Evolutionary conservation across 2,888 invertebrate genomes (phyloP), one percentile per base, ranked within the genome.

Genomic region (Aspidapion aeneum): DNA sequence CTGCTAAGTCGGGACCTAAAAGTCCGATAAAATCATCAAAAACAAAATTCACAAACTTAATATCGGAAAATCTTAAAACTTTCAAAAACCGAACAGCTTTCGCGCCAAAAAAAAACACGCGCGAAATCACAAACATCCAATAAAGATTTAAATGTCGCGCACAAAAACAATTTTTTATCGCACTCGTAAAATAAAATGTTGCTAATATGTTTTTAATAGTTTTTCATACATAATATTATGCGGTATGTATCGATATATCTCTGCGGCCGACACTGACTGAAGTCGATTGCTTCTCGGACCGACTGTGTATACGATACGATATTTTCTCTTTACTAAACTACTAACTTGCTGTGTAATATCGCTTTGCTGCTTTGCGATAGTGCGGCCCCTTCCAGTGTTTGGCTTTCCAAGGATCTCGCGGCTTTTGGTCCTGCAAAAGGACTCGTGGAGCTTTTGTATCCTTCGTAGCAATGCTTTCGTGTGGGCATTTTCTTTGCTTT

Each of bases 211-310:
- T 58, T 58, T 57, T 61, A 57, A 19, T 61, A 52, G 54, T 21
- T 62, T 57, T 48, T 35, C 58, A 62, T 57, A 61, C 61, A 57
- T 57, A 61, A 61, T 61, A 52, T 52, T 57, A 57, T 58, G 35
- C 35, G 35, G 5, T 12, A 35, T n/a, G 35, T 35, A 12, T 35
- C 12, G n/a, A 35, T 35, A 35, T 35, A 35, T 35, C 35, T 35
- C 5, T 35, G 3, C 35, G 35, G 35, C 35, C 35, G 35, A 35
- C 35, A 35, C 35, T 35, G 35, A 35, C 35, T 35, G 35, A 35
- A 35, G 35, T 35, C 3, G 35, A n/a, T 35, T 12, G 35, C 3
- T 35, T 3, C 35, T 35, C 12, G 35, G 35, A n/a, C 35, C 35
- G 35, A 35, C 35, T 35, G 35, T n/a, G n/a, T n/a, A n/a, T n/a